phyloP scores from a whole-genome alignment of 2,113 vertebrate genomes.

The Hippocampus guttulatus region DNA sequence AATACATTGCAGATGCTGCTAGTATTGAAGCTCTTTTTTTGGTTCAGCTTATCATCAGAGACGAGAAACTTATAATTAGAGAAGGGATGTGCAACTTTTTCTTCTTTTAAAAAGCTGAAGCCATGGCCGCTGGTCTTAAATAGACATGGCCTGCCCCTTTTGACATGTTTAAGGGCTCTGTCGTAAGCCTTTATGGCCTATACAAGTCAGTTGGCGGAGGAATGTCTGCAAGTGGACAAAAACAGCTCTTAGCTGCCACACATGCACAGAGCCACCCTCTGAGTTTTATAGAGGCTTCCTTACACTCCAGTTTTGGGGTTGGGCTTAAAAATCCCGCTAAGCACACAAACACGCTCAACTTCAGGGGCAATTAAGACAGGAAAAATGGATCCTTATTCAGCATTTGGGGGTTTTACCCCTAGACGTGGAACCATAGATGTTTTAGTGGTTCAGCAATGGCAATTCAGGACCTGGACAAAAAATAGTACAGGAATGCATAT shows the following conservation, averaged over 20 bases:
- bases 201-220: conserved; percentile 10
- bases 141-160: conserved; percentile 6
- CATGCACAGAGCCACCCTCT: conserved; percentile 35
- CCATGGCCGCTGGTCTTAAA: not conserved
- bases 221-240: conserved; percentile 26
- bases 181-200: conserved; percentile 1
- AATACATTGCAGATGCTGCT: not conserved
- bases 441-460: not conserved
- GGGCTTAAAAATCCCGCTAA: conserved; percentile 15
- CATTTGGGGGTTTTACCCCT: conserved; percentile 26
- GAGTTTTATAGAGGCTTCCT: conserved; percentile 43
- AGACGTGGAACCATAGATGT: not conserved
- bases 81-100: conserved; percentile 6
- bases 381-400: conserved; percentile 41
- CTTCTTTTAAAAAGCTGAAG: not conserved
- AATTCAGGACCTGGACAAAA: not conserved
- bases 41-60: not conserved
- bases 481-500: not conserved
- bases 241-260: conserved; percentile 28
- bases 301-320: conserved; percentile 19
- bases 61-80: conserved; percentile 17
- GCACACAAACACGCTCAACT: conserved; percentile 22
- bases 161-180: conserved; percentile 22
- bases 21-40: not conserved
- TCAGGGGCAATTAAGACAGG: conserved; percentile 19